A percentile compares a stretch with the other conserved stretches of the same genome.
Evolutionary conservation across 2,113 vertebrate species (phyloP).

Genomic region (Cercopithecus mona): DNA sequence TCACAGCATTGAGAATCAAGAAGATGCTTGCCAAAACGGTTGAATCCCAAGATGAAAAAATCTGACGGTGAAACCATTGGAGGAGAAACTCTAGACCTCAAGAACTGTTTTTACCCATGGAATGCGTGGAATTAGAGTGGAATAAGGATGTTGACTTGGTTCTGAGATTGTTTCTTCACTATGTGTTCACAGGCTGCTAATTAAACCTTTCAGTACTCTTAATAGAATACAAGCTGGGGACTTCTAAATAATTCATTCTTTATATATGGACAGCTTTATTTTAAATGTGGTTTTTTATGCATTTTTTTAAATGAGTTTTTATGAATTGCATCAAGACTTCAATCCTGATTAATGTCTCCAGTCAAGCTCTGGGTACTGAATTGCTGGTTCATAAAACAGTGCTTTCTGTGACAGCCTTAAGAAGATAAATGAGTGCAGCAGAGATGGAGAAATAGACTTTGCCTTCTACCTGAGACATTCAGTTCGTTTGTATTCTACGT

Average conservation of each 20-base stretch:
- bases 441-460: slow-evolving; percentile 81
- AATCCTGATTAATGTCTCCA: slow-evolving; percentile 77
- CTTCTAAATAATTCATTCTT: slow-evolving; percentile 74
- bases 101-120: slow-evolving; percentile 62
- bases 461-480: slow-evolving; percentile 80
- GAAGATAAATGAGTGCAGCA: slow-evolving; percentile 83
- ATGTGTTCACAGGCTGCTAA: slow-evolving; percentile 87
- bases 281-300: slow-evolving; percentile 75
- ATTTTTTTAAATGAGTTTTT: slow-evolving; percentile 63
- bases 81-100: slow-evolving; percentile 77
- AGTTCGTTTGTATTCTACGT: slow-evolving; percentile 73
- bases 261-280: slow-evolving; percentile 80
- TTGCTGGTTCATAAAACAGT: slow-evolving; percentile 84
- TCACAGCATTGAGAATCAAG: slow-evolving; percentile 97
- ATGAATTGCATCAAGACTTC: slow-evolving; percentile 83
- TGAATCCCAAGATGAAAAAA: slow-evolving; percentile 98
- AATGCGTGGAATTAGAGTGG: slow-evolving; percentile 69
- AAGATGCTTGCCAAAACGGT: slow-evolving; percentile 99
- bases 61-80: slow-evolving; percentile 84
- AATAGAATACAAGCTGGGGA: slow-evolving; percentile 78
- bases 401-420: slow-evolving; percentile 99
- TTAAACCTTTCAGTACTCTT: slow-evolving; percentile 82
- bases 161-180: slow-evolving; percentile 79
- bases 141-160: slow-evolving; percentile 75
- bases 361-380: slow-evolving; percentile 84